Evolutionary conservation across 1,140 invertebrate species (phyloP).

Genomic region (Caenorhabditis remanei): DNA sequence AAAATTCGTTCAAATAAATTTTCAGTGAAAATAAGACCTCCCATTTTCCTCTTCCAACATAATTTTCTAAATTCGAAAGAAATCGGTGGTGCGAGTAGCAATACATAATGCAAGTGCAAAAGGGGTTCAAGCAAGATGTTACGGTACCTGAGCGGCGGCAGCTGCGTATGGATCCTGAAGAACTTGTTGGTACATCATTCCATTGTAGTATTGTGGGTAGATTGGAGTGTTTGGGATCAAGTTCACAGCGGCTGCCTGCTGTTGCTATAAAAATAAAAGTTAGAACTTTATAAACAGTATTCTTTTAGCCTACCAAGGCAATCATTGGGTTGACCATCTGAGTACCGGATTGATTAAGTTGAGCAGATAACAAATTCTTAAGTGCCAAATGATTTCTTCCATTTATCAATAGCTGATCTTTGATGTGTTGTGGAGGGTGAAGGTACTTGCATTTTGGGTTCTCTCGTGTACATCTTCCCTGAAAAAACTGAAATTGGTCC

Average conservation of each 20-base stretch:
- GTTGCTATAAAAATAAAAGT: constrained; percentile 53
- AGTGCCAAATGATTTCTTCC: constrained; percentile 97
- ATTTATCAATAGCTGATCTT: constrained; percentile 99
- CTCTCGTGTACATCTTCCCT: constrained; percentile 99
- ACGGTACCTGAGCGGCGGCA: constrained; percentile 55
- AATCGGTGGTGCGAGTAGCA: constrained; percentile 36
- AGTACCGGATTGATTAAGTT: constrained; percentile 57
- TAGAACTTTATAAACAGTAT: not conserved
- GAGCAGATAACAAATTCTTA: constrained; percentile 81
- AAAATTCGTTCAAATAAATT: not conserved
- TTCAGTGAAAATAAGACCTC: not conserved
- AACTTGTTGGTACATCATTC: constrained; percentile 58
- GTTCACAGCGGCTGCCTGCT: constrained; percentile 56
- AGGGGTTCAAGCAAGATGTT: not conserved
- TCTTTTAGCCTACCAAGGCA: not conserved
- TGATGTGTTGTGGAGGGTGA: constrained; percentile 98
- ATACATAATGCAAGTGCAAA: constrained; percentile 35
- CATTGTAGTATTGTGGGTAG: constrained; percentile 59
- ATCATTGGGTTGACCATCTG: constrained; percentile 58
- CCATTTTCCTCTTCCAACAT: constrained; percentile 13
- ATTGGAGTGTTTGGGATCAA: constrained; percentile 53
- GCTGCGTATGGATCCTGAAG: constrained; percentile 57
- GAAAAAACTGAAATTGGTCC: constrained; percentile 60
- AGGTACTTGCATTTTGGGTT: constrained; percentile 99
- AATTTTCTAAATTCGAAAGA: not conserved